Evolutionary conservation across 2,888 invertebrate species (phyloP), one percentile per base, ranked within the genome.

Genomic region (Orchesella flavescens): DNA sequence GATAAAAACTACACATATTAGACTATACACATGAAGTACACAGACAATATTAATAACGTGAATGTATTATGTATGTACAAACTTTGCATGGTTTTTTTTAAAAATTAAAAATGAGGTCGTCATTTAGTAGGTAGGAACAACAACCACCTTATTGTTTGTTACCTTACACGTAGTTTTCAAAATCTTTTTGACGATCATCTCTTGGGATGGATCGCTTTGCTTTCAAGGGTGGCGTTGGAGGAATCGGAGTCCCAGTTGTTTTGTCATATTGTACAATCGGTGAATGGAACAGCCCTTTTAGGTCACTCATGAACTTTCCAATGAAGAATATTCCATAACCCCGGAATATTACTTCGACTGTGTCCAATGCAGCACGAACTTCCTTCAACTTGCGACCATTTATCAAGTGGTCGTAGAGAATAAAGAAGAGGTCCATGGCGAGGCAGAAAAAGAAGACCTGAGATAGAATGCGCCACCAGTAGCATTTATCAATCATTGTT

Each of bases 401-500:
- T 13, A 69, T 49, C 2, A 84, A n/a, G 49, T 78, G 77, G 55
- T 84, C 85, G 63, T 87, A 88, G 5, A 87, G n/a, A 13, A 85
- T 46, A n/a, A 86, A 79, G 46, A 87, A 24, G 12, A 87, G 80
- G 61, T 88, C 87, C 59, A 87, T 53, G 21, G 49, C 15, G 7
- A 87, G 73, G 13, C 84, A 75, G 46, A 87, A 21, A 59, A 88
- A 84, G 57, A 87, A 86, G 0, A 88, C 43, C n/a, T 83, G 77
- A 17, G 86, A 86, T 10, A 87, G 82, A 9, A 69, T 79, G 13
- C 86, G 65, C 88, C 88, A 88, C 85, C 86, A 87, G 1, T 49
- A 55, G 79, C 88, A 88, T 66, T 88, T 88, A 43, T 86, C 86
- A 24, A 88, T 85, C 88, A 88, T 88, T 19, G 85, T 85, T 71